Conservation (phyloP, 2,888 invertebrate species). For the Caenorhabditis sinica region DNA sequence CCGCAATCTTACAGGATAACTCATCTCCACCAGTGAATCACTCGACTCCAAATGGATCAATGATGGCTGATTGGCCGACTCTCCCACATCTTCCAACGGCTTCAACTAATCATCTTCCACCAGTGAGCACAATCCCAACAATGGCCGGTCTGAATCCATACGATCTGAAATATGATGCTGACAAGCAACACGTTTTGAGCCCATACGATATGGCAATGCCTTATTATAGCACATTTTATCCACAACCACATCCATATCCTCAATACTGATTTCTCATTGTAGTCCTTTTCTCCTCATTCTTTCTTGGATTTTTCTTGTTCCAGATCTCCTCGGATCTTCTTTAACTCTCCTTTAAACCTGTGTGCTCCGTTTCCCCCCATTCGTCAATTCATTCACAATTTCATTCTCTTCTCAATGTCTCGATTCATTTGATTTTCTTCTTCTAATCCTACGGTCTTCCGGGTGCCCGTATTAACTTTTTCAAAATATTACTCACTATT, state of each 20-base stretch:
- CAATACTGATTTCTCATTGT: constrained; percentile 7
- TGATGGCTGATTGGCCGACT: constrained; percentile 41
- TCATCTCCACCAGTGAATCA: constrained; percentile 45
- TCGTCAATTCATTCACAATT: background rate
- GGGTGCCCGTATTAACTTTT: constrained; percentile 48
- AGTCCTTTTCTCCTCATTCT: no score
- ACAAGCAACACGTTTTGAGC: constrained; percentile 15
- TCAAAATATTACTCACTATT: constrained; percentile 8
- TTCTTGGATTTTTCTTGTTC: background rate
- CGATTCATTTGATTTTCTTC: constrained; percentile 22
- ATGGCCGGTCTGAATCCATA: constrained; percentile 35
- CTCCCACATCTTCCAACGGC: constrained; percentile 9
- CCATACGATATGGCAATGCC: constrained; percentile 24
- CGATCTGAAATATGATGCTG: constrained; percentile 40
- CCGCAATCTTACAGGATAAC: constrained; percentile 37
- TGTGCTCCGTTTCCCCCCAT: constrained; percentile 20
- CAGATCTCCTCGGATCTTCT: constrained; percentile 35
- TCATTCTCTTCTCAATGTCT: constrained; percentile 3
- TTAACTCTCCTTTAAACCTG: constrained; percentile 7
- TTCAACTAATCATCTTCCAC: constrained; percentile 43
- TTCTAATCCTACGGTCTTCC: constrained; percentile 53
- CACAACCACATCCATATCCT: background rate
- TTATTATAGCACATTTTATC: constrained; percentile 7
- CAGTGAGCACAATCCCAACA: constrained; percentile 32
- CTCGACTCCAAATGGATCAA: constrained; percentile 17